Percentiles rank a stretch among this genome's conserved stretches.
These are phyloP conservation scores for Rhinogobius similis DNA, from an alignment of 2,113 vertebrate genomes.

Conservation along the genomic window DNA sequence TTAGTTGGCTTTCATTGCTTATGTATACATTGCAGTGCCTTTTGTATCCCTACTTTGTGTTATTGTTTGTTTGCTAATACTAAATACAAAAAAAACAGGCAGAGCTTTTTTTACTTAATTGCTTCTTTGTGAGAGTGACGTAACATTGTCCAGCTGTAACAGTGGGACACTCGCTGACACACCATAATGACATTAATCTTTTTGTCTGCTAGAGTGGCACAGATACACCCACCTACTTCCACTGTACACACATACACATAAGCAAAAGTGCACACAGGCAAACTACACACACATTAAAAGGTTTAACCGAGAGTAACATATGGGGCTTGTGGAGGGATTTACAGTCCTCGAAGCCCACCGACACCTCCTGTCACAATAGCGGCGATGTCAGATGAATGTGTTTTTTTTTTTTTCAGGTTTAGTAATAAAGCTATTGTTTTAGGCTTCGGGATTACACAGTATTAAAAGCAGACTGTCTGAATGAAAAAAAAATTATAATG, in stretches of 20 bases:
- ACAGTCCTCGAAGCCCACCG: constrained; percentile 24
- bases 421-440: constrained; percentile 15
- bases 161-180: constrained; percentile 46
- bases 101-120: too few relatives aligned
- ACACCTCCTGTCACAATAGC: constrained; percentile 27
- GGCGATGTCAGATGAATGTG: constrained; percentile 18
- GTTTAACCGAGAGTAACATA: constrained; percentile 55
- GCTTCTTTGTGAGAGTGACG: constrained; percentile 20
- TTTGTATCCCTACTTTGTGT: neutral
- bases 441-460: neutral
- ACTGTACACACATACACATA: neutral
- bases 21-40: neutral
- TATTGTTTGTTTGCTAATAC: neutral
- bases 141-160: constrained; percentile 41
- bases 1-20: too few relatives aligned
- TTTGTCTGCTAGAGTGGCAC: constrained; percentile 46
- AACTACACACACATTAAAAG: constrained; percentile 47
- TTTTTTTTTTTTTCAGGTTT: constrained; percentile 20
- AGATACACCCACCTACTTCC: constrained; percentile 16
- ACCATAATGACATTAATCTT: constrained; percentile 60
- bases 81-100: neutral
- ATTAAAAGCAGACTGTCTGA: neutral
- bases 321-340: constrained; percentile 57
- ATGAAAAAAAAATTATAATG: neutral
- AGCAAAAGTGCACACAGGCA: constrained; percentile 15